Base-by-base conservation (phyloP, 2,888 invertebrate species). In the Electrophaes corylata region DNA sequence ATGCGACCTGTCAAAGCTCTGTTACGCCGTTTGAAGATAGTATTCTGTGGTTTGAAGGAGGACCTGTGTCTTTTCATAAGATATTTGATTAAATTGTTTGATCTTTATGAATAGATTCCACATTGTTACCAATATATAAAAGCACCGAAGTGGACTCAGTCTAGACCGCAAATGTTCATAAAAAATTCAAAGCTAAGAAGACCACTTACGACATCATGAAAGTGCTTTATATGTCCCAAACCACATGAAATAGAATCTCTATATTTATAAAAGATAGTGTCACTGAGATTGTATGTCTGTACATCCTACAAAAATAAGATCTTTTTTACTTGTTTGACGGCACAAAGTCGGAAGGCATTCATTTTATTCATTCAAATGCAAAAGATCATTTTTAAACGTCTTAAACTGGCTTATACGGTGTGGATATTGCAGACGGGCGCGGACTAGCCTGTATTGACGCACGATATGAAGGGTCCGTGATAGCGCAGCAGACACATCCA, bases 131-230 rank as follows among this genome's bases (percentile, higher is more conserved):
- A 37, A 37, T 37, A 12, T 2, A 37, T 37, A 37, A 37, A 37
- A 37, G 37, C 16, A 16, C 16, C 16, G 14, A 8, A 37, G 37
- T 16, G 16, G 14, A 14, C 35, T 35, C 2, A 37, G 37, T 37
- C 37, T 37, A 37, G 57, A 57, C 47, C 19, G 40, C 41, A 57
- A 41, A 47, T 35, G 6, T 47, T 46, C 37, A 51, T 57, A 57
- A 57, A 57, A 37, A 3, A 57, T 52, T 52, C 46, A 43, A 41
- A 52, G 45, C 39, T 26, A 16, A 29, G 37, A 16, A 37, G 14
- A 37, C 37, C 37, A 37, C 37, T 37, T 37, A 37, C 37, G 16
- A 37, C 26, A 29, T 44, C 29, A 44, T 44, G 29, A 37, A 37
- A 37, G 26, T 26, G 29, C 5, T 44, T 44, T 29, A 43, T 29